These are phyloP conservation scores for Drosophila lacertosa DNA, from an alignment of 1,140 invertebrate genomes.

Conservation along the genomic window DNA sequence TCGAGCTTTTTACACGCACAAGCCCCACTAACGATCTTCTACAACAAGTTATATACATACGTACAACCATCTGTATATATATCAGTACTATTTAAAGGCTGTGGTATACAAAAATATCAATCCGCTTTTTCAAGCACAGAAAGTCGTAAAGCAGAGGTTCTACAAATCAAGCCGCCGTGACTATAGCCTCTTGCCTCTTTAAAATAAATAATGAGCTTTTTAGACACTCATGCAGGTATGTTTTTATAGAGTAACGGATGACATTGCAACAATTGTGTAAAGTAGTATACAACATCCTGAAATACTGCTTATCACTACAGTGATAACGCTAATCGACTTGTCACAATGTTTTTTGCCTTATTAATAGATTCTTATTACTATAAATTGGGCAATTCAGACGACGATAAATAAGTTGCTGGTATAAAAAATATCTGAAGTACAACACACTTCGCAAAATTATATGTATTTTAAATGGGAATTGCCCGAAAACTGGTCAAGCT, in stretches of 20 bases:
- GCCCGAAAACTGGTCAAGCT: not conserved
- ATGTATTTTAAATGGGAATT: not conserved
- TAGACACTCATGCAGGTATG: conserved; percentile 12
- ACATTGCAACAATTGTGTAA: conserved; percentile 45
- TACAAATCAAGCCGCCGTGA: conserved; percentile 18
- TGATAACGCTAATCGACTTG: conserved; percentile 55
- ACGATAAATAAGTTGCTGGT: conserved; percentile 4
- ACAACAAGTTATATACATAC: not conserved
- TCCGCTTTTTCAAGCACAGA: conserved; percentile 1
- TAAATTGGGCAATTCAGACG: conserved; percentile 42
- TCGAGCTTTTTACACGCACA: conserved; percentile 23
- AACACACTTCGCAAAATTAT: not conserved
- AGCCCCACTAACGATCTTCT: conserved; percentile 7
- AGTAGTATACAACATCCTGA: conserved; percentile 44
- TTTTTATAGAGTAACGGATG: conserved; percentile 48
- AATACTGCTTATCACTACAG: conserved; percentile 51
- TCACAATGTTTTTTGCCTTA: conserved; percentile 32
- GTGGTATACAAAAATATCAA: conserved; percentile 6
- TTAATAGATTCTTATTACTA: not conserved
- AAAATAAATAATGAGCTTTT: conserved; percentile 25
- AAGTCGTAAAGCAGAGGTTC: conserved; percentile 23
- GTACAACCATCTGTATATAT: not conserved
- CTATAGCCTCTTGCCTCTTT: conserved; percentile 10
- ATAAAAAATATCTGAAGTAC: not conserved
- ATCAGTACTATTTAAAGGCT: conserved; percentile 31